phyloP scores from a whole-genome alignment of 2,888 invertebrate species.

The Deroplatys truncata region DNA sequence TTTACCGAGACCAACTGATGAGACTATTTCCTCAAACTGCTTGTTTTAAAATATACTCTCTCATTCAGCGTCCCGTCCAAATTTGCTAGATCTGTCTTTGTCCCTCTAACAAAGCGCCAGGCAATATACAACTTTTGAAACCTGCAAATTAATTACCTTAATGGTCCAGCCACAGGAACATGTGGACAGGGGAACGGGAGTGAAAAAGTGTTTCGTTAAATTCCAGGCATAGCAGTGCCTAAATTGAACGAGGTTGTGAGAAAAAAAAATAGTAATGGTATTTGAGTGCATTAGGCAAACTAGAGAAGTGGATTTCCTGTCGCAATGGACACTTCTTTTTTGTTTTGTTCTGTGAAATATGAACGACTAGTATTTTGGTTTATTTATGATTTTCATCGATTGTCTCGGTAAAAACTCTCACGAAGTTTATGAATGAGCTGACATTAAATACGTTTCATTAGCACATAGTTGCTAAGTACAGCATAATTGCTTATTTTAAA shows the following conservation, averaged over 20 bases:
- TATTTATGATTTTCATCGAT: too few species aligned
- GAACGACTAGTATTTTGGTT: too few species aligned
- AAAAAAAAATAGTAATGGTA: not conserved
- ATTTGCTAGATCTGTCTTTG: not conserved
- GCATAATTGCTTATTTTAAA: too few species aligned
- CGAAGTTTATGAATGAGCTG: too few species aligned
- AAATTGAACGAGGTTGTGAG: not conserved
- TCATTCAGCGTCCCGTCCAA: not conserved
- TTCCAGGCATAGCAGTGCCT: not conserved
- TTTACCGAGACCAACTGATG: not conserved
- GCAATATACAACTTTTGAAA: not conserved
- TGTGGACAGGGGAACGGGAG: not conserved
- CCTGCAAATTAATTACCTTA: not conserved
- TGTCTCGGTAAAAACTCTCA: too few species aligned
- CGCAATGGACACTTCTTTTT: too few species aligned
- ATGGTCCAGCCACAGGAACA: not conserved
- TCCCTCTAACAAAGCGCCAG: not conserved
- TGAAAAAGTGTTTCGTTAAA: not conserved
- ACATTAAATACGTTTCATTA: too few species aligned
- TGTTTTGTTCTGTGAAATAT: too few species aligned
- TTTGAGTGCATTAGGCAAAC: not conserved
- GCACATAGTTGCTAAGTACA: too few species aligned
- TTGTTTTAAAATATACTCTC: not conserved
- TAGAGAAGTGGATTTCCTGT: too few species aligned
- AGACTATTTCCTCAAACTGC: not conserved